These are phyloP conservation scores for Torymus tubicola DNA, from an alignment of 2,888 invertebrate species.

Conservation along the genomic window DNA sequence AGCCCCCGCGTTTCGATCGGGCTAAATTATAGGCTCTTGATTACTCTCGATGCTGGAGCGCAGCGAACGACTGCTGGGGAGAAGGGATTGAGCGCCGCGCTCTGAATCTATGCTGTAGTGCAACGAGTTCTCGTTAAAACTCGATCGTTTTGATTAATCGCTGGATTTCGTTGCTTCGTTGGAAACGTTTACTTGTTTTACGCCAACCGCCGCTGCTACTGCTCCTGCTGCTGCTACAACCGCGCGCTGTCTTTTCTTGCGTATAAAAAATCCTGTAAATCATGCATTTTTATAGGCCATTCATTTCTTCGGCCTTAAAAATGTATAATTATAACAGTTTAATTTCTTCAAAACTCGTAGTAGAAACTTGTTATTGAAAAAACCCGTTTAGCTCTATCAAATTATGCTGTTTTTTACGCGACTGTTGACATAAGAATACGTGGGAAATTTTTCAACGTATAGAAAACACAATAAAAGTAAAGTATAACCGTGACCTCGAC, in stretches of 20 bases:
- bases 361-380: conserved; percentile 43
- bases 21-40: conserved; percentile 76
- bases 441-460: conserved; percentile 2
- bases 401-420: conserved; percentile 12
- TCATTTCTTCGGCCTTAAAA: conserved; percentile 29
- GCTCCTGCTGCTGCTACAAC: neutral
- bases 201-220: conserved; percentile 1
- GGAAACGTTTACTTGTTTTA: conserved; percentile 48
- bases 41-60: conserved; percentile 67
- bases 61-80: neutral
- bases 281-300: conserved; percentile 55
- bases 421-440: neutral
- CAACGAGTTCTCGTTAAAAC: conserved; percentile 63
- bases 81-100: conserved; percentile 41
- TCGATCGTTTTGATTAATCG: conserved; percentile 63
- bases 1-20: conserved; percentile 74
- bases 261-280: conserved; percentile 51
- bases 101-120: conserved; percentile 51
- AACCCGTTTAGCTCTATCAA: conserved; percentile 39
- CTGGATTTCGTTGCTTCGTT: conserved; percentile 52
- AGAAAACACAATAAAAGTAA: neutral
- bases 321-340: conserved; percentile 50
- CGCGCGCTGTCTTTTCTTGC: conserved; percentile 4
- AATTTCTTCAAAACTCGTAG: conserved; percentile 37
- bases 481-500: neutral